These are phyloP conservation scores for Andrena bucephala DNA, from an alignment of 2,888 invertebrate genomes.

Conservation along the genomic window DNA sequence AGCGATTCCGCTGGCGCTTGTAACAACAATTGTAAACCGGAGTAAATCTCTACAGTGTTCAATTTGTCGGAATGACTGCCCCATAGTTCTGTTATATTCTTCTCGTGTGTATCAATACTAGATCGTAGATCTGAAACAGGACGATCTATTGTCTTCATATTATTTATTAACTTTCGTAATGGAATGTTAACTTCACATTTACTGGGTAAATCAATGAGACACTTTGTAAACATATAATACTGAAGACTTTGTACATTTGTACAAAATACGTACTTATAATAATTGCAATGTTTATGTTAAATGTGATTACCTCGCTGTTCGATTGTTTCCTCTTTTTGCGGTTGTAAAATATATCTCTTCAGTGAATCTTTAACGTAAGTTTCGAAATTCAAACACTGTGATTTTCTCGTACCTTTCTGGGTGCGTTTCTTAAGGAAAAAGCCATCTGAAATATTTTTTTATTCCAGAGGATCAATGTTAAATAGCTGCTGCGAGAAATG, in stretches of 20 bases:
- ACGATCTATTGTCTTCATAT: neutral
- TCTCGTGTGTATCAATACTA: constrained; percentile 26
- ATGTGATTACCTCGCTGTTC: constrained; percentile 22
- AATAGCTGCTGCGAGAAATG: constrained; percentile 7
- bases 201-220: constrained; percentile 1
- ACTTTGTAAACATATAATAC: neutral
- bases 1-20: constrained; percentile 81
- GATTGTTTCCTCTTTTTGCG: constrained; percentile 19
- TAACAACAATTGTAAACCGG: constrained; percentile 81
- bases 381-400: constrained; percentile 78
- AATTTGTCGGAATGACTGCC: constrained; percentile 70
- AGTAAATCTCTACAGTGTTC: constrained; percentile 76
- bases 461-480: neutral
- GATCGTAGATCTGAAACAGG: constrained; percentile 24
- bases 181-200: neutral
- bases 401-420: constrained; percentile 80
- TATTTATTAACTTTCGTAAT: constrained; percentile 5
- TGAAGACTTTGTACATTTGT: neutral
- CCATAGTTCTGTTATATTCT: constrained; percentile 73
- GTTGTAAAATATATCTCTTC: constrained; percentile 74
- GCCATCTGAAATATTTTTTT: constrained; percentile 71
- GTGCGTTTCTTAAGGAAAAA: constrained; percentile 76
- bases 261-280: neutral
- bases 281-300: neutral
- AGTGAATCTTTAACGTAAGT: constrained; percentile 78